These are phyloP conservation scores for Rhadinocentrus ornatus DNA, from an alignment of 2,797 vertebrate genomes.

Conservation along the genomic window DNA sequence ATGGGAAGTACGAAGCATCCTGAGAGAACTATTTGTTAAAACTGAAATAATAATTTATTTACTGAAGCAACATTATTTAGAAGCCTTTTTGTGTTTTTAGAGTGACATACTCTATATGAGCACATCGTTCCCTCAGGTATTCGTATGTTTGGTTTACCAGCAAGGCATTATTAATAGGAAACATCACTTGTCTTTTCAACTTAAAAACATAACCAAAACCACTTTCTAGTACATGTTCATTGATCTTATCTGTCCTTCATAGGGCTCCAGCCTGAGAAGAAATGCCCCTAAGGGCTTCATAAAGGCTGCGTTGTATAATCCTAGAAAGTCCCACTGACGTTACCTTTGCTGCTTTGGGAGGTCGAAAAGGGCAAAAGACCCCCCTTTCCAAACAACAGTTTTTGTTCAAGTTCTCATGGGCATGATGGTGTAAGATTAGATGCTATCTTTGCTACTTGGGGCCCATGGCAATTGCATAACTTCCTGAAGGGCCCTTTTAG, in stretches of 20 bases:
- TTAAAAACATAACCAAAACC: neutral
- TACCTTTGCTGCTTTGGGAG: constrained; percentile 32
- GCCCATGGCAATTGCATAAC: constrained; percentile 45
- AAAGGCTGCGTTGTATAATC: neutral
- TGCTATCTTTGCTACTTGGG: constrained; percentile 34
- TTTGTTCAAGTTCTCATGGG: constrained; percentile 30
- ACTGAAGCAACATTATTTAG: too few species aligned
- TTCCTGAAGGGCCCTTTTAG: constrained; percentile 34
- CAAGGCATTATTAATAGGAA: neutral
- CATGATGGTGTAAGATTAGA: constrained; percentile 39
- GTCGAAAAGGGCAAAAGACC: constrained; percentile 17
- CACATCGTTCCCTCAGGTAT: neutral
- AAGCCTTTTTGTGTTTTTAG: neutral
- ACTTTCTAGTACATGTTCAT: neutral
- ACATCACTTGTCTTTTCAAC: neutral
- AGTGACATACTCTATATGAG: neutral
- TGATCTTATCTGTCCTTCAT: constrained; percentile 17
- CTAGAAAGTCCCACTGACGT: neutral
- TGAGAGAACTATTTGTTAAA: too few species aligned
- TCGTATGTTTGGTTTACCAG: neutral
- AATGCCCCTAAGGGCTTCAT: neutral
- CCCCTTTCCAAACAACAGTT: constrained; percentile 3
- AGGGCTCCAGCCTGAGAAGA: neutral
- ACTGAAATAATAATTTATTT: too few species aligned
- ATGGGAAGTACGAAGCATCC: too few species aligned